Percentiles rank a stretch among this genome's conserved stretches.
These are phyloP conservation scores for Darevskia nairensis DNA, from an alignment of 2,797 vertebrate genomes.

Conservation along the genomic window DNA sequence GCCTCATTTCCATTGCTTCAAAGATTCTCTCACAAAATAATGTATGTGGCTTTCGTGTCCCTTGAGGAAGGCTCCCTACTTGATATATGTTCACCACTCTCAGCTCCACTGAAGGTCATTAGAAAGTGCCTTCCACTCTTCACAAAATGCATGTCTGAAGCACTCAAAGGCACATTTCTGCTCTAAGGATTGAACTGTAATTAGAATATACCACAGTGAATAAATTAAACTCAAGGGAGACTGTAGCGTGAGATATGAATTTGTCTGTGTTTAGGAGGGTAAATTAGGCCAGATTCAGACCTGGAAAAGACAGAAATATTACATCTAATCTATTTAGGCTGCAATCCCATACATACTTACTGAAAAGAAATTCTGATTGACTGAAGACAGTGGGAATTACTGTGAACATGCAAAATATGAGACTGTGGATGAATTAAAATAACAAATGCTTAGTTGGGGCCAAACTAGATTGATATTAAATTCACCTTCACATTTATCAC, in stretches of 20 bases:
- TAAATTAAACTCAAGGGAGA: constrained; percentile 52
- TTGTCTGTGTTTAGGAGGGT: constrained; percentile 37
- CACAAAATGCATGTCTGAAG: constrained; percentile 57
- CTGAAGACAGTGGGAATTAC: neutral
- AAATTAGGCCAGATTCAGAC: constrained; percentile 41
- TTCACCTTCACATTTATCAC: neutral
- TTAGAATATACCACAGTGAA: constrained; percentile 45
- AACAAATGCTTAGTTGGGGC: neutral
- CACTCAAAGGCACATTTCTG: constrained; percentile 48
- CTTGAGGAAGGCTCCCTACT: constrained; percentile 16
- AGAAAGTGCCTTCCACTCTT: constrained; percentile 55
- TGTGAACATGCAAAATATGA: neutral
- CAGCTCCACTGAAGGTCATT: constrained; percentile 9
- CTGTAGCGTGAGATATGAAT: constrained; percentile 52
- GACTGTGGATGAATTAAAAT: neutral
- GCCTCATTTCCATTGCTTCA: constrained; percentile 1
- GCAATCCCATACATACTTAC: neutral
- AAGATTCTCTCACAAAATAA: constrained; percentile 17
- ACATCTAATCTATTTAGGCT: neutral
- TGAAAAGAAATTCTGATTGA: neutral
- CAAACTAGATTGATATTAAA: neutral
- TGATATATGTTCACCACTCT: constrained; percentile 47
- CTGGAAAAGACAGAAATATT: constrained; percentile 5
- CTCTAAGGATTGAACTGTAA: constrained; percentile 52
- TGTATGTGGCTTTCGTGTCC: constrained; percentile 3